Conservation (phyloP, 2,888 invertebrate genomes). For the Xanthia icteritia region DNA sequence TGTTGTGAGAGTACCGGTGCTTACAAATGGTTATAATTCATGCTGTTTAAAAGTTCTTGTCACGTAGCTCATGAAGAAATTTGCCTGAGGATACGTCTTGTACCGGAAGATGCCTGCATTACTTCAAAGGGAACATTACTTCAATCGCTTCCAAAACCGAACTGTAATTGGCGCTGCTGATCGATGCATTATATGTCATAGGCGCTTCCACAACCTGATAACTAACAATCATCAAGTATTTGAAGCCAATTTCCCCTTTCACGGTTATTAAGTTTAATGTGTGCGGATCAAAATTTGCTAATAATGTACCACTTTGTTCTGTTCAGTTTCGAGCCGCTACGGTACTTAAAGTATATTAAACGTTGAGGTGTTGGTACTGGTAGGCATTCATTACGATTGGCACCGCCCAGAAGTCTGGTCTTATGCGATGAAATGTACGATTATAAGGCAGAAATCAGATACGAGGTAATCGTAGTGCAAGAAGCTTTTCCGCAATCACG, state of each 20-base stretch:
- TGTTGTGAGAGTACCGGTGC: background rate
- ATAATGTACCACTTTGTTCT: conserved; percentile 76
- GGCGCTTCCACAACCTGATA: conserved; percentile 72
- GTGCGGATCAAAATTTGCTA: conserved; percentile 80
- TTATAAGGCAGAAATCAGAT: conserved; percentile 81
- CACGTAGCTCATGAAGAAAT: conserved; percentile 49
- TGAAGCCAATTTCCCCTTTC: conserved; percentile 80
- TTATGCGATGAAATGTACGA: conserved; percentile 81
- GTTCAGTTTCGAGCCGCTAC: conserved; percentile 76
- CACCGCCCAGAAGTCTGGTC: conserved; percentile 78
- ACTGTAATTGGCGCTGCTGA: conserved; percentile 44
- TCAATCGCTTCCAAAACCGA: conserved; percentile 36
- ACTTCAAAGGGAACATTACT: conserved; percentile 43
- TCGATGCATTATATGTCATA: conserved; percentile 73
- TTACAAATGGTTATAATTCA: conserved; percentile 23
- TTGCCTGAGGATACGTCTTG: conserved; percentile 41
- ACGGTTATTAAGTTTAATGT: conserved; percentile 78
- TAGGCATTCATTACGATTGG: conserved; percentile 80
- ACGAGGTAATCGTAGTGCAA: conserved; percentile 79
- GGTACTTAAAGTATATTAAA: conserved; percentile 83
- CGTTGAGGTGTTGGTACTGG: conserved; percentile 81
- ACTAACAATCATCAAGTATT: conserved; percentile 73
- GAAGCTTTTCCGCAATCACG: conserved; percentile 81
- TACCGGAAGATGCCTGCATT: conserved; percentile 44
- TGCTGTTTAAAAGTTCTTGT: conserved; percentile 24